Percentiles rank a stretch among this genome's conserved stretches.
phyloP scores from a whole-genome alignment of 2,888 invertebrate species.

The Tyria jacobaeae region DNA sequence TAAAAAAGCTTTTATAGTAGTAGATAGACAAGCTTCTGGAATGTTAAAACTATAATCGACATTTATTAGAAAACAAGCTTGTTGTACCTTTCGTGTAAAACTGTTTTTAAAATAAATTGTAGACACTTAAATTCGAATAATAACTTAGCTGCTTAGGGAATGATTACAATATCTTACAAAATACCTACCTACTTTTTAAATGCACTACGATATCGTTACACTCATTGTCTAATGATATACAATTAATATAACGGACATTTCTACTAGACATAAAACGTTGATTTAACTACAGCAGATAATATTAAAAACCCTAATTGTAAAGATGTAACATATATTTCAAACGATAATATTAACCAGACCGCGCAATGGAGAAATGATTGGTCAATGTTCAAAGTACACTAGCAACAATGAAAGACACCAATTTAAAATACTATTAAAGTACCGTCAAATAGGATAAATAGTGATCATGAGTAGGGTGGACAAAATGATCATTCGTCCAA shows the following conservation, averaged over 20 bases:
- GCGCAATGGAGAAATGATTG: not conserved
- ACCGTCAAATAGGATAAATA: not conserved
- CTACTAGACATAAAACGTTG: too few species aligned
- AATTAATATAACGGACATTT: not conserved
- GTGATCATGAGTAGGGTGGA: not conserved
- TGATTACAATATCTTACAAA: slow-evolving; percentile 1
- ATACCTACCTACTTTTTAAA: not conserved
- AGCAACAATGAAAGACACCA: not conserved
- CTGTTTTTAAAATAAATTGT: too few species aligned
- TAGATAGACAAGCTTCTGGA: too few species aligned
- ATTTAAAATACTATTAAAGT: not conserved
- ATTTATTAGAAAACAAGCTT: too few species aligned
- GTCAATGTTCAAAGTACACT: not conserved
- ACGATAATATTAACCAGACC: slow-evolving; percentile 7
- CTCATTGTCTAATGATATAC: not conserved
- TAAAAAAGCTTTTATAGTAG: too few species aligned
- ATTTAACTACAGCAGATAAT: not conserved
- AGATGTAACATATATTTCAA: not conserved
- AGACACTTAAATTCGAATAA: too few species aligned
- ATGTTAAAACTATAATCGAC: too few species aligned
- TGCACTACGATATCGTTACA: not conserved
- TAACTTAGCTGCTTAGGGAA: not conserved
- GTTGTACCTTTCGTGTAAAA: too few species aligned
- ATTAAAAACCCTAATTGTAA: not conserved
- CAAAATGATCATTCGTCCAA: not conserved